phyloP scores from a whole-genome alignment of 1,140 invertebrate species.

The Archegozetes longisetosus region DNA sequence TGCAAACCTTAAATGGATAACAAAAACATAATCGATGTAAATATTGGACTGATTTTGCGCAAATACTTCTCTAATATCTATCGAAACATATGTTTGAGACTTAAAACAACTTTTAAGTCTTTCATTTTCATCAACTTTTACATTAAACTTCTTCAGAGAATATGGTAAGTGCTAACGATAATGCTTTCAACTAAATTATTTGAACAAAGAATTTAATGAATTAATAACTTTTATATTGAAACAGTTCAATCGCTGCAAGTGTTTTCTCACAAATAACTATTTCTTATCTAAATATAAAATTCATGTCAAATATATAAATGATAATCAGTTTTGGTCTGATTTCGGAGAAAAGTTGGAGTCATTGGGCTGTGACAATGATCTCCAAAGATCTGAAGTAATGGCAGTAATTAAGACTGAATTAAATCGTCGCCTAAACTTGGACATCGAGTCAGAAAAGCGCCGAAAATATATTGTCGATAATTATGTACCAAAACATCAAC shows the following conservation, averaged over 20 bases:
- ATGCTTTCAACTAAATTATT: no score
- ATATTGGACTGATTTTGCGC: no score
- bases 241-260: constrained; percentile 14
- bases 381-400: not conserved
- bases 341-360: constrained; percentile 9
- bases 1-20: no score
- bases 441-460: not conserved
- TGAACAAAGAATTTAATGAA: no score
- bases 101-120: no score
- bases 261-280: constrained; percentile 19
- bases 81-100: no score
- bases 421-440: not conserved
- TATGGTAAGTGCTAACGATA: no score
- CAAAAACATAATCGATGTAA: no score
- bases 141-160: no score
- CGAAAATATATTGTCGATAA: not conserved
- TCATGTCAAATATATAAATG: constrained; percentile 16
- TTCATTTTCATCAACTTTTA: no score
- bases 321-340: constrained; percentile 12
- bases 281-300: constrained; percentile 11
- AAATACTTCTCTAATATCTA: no score
- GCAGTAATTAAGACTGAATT: not conserved
- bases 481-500: not conserved
- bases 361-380: not conserved
- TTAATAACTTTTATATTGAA: no score